A percentile compares a stretch with the other conserved stretches of the same genome.
phyloP scores from a whole-genome alignment of 2,113 vertebrate species.

The Saccopteryx leptura region DNA sequence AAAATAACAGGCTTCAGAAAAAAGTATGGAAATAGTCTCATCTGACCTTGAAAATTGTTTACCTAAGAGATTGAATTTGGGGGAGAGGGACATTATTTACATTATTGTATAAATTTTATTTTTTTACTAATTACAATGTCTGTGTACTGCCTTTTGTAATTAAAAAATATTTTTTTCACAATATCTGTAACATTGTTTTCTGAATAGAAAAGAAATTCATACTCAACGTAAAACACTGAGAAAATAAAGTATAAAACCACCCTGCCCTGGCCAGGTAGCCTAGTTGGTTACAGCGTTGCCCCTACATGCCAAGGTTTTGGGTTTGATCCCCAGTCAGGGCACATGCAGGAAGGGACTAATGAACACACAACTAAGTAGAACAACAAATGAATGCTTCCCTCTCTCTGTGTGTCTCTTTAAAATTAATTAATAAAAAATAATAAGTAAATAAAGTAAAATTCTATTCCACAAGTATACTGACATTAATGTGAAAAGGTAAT shows the following conservation, averaged over 20 bases:
- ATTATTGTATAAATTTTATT: not conserved
- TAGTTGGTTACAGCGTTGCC: too few species aligned
- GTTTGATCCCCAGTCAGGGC: too few species aligned
- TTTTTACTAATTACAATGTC: conserved; percentile 31
- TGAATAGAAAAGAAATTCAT: conserved; percentile 22
- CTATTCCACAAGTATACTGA: not conserved
- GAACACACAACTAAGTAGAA: too few species aligned
- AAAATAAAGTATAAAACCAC: conserved; percentile 1
- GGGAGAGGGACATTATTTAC: not conserved
- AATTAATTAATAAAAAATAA: too few species aligned
- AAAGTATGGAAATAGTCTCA: not conserved
- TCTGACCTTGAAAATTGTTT: not conserved
- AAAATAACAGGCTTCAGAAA: conserved; percentile 36
- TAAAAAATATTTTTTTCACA: conserved; percentile 29
- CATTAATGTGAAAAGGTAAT: not conserved
- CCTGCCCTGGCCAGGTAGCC: too few species aligned
- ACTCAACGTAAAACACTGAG: not conserved
- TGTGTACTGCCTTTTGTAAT: conserved; percentile 19
- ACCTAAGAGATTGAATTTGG: not conserved
- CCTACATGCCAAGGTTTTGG: too few species aligned
- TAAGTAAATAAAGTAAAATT: not conserved
- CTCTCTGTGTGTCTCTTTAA: too few species aligned
- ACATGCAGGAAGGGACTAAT: too few species aligned
- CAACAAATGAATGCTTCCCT: too few species aligned
- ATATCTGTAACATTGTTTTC: not conserved